A percentile compares a stretch with the other conserved stretches of the same genome.
Conservation (phyloP, 1,140 invertebrate species). For the Trachymyrmex septentrionalis region DNA sequence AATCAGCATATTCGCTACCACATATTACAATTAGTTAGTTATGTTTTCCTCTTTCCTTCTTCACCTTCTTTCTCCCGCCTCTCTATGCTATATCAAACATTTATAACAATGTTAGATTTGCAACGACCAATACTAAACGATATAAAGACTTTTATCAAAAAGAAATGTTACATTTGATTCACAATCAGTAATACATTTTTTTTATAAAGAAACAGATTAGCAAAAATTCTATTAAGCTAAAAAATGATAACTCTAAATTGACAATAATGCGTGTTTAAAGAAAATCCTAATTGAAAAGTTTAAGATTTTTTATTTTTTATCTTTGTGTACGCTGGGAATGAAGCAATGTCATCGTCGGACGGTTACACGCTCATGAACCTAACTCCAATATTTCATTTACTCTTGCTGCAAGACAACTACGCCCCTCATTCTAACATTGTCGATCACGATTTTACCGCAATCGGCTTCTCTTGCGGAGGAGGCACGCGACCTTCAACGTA, state of each 20-base stretch:
- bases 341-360: not conserved
- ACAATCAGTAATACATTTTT: not conserved
- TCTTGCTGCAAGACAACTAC: not conserved
- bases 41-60: no score
- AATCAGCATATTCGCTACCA: no score
- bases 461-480: conserved; percentile 6
- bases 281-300: not conserved
- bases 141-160: no score
- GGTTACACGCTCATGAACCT: not conserved
- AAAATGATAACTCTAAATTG: not conserved
- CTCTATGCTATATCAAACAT: no score
- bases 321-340: not conserved
- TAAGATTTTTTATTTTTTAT: not conserved
- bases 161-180: no score
- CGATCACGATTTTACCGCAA: conserved; percentile 7
- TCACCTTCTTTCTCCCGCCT: no score
- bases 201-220: not conserved
- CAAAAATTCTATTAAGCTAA: not conserved
- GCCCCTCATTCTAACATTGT: conserved; percentile 24
- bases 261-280: not conserved
- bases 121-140: no score
- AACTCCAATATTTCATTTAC: not conserved
- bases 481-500: conserved; percentile 31
- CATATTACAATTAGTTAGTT: no score
- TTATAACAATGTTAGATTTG: no score